Conservation (phyloP, 1,140 invertebrate species). For the Drosophila jambulina region DNA sequence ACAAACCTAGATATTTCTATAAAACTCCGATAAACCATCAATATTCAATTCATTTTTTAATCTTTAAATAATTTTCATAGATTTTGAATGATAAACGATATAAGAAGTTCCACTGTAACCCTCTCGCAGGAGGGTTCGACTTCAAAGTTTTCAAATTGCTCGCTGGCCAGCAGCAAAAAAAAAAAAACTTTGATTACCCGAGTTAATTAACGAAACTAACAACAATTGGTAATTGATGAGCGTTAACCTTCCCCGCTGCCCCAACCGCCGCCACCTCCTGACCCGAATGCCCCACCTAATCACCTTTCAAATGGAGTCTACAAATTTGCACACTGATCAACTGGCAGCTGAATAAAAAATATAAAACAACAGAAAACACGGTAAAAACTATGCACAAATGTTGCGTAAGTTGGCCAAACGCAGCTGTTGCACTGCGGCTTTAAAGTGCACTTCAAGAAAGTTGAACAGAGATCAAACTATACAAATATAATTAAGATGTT, state of each 20-base stretch:
- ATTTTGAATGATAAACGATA: not conserved
- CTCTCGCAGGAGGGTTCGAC: constrained; percentile 5
- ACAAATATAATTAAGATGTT: no score
- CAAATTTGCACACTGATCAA: constrained; percentile 50
- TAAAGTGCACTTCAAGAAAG: constrained; percentile 8
- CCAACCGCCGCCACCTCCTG: not conserved
- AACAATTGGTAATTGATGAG: constrained; percentile 78
- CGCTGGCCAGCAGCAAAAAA: constrained; percentile 8
- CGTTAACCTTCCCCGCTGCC: constrained; percentile 12
- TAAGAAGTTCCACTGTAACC: not conserved
- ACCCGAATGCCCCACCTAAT: constrained; percentile 35
- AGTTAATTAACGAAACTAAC: constrained; percentile 71
- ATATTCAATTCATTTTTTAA: not conserved
- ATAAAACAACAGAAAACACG: constrained; percentile 3
- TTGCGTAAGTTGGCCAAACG: constrained; percentile 63
- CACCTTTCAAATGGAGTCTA: constrained; percentile 52
- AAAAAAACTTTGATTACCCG: constrained; percentile 59
- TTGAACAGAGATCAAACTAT: not conserved
- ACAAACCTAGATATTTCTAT: no score
- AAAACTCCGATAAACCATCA: not conserved
- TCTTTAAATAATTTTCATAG: not conserved
- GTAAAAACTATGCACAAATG: constrained; percentile 28
- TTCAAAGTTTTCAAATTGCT: constrained; percentile 15
- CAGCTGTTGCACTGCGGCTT: constrained; percentile 38
- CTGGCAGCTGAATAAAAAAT: constrained; percentile 6